These are phyloP conservation scores for Pogonocichla stellata DNA, from an alignment of 2,113 vertebrate species.

Conservation along the genomic window DNA sequence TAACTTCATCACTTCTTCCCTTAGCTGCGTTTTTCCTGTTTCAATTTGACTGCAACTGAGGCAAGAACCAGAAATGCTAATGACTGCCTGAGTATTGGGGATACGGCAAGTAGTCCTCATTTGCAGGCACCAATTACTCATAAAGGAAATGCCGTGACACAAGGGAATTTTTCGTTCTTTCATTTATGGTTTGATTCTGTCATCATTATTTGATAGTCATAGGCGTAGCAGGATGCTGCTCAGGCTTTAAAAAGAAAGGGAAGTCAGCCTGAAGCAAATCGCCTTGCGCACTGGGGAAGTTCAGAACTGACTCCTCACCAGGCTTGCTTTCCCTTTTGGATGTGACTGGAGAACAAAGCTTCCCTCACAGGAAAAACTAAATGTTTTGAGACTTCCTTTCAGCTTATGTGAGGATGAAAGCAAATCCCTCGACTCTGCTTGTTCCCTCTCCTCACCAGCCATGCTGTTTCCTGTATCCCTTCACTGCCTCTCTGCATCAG, in stretches of 20 bases:
- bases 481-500: background rate
- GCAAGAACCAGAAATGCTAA: background rate
- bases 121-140: background rate
- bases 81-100: background rate
- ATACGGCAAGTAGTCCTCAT: background rate
- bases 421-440: background rate
- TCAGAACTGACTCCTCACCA: background rate
- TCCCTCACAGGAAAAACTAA: background rate
- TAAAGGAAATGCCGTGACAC: background rate
- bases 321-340: background rate
- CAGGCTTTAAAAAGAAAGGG: background rate
- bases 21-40: background rate
- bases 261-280: background rate
- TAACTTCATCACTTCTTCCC: background rate
- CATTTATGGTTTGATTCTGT: background rate
- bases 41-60: background rate
- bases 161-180: background rate
- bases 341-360: background rate
- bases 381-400: slow-evolving; percentile 13
- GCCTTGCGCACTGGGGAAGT: background rate
- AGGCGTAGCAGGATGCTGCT: background rate
- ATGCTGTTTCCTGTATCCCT: background rate
- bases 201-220: background rate
- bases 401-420: background rate
- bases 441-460: background rate